Evolutionary conservation across 2,797 vertebrate species (phyloP).

Genomic region (Platalea minor): DNA sequence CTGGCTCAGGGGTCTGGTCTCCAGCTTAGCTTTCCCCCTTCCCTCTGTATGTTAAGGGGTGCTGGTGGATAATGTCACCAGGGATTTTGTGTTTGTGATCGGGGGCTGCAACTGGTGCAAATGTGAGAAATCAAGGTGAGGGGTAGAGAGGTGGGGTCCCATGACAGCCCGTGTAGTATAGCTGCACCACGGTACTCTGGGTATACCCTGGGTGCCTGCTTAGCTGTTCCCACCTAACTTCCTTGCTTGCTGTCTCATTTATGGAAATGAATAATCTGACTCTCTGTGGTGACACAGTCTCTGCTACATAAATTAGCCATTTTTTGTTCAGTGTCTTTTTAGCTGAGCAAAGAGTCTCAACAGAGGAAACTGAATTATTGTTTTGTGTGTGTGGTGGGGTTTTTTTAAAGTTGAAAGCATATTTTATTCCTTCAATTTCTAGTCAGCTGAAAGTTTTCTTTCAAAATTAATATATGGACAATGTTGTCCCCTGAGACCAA

Average conservation of each 20-base stretch:
- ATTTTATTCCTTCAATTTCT: neutral
- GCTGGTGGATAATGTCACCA: neutral
- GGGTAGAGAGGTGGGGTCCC: neutral
- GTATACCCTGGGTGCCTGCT: neutral
- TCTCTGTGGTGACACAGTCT: neutral
- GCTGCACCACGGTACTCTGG: neutral
- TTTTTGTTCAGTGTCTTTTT: neutral
- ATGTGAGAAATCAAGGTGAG: neutral
- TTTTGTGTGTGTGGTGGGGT: neutral
- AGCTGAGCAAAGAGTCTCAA: neutral
- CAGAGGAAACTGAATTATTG: neutral
- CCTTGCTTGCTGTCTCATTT: neutral
- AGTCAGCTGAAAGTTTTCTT: neutral
- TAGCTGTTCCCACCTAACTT: neutral
- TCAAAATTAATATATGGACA: neutral
- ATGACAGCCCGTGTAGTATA: neutral
- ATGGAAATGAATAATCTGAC: neutral
- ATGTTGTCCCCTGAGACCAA: neutral
- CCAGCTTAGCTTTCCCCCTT: neutral
- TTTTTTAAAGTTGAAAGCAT: neutral
- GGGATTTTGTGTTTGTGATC: neutral
- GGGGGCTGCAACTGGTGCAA: neutral
- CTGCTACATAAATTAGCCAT: neutral
- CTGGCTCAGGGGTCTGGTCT: neutral
- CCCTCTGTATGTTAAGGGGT: rapidly evolving